These are phyloP conservation scores for Probosciger aterrimus DNA, from an alignment of 2,113 vertebrate genomes.

Conservation along the genomic window DNA sequence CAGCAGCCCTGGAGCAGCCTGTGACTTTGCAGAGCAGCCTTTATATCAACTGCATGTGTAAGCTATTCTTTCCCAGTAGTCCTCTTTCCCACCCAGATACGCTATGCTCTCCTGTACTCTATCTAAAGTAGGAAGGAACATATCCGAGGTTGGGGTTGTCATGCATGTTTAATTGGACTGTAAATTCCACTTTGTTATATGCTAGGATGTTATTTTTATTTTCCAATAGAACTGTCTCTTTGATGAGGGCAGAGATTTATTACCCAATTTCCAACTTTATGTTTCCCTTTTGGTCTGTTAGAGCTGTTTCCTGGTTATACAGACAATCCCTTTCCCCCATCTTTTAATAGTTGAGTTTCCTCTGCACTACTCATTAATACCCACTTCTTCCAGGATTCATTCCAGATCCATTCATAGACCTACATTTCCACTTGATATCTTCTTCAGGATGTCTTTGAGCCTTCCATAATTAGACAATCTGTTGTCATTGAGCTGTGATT, in stretches of 20 bases:
- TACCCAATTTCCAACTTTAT: slow-evolving; percentile 52
- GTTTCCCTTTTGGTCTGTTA: slow-evolving; percentile 30
- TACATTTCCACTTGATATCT: not conserved
- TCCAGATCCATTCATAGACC: not conserved
- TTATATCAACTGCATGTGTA: fast-evolving
- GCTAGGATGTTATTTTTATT: slow-evolving; percentile 58
- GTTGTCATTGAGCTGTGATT: not conserved
- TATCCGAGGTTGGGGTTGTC: not conserved
- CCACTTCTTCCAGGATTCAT: not conserved
- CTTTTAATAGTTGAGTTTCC: slow-evolving; percentile 1
- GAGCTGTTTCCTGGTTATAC: slow-evolving; percentile 6
- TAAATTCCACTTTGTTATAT: slow-evolving; percentile 40
- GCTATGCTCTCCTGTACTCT: not conserved
- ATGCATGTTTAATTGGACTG: slow-evolving; percentile 40
- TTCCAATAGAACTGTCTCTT: slow-evolving; percentile 60
- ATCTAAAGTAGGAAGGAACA: not conserved
- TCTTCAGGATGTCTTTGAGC: not conserved
- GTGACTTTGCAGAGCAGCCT: not conserved
- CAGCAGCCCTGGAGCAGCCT: not conserved
- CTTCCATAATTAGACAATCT: not conserved
- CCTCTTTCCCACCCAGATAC: fast-evolving
- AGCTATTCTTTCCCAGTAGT: not conserved
- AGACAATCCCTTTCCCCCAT: not conserved
- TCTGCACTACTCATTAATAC: not conserved
- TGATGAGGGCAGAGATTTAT: slow-evolving; percentile 60